phyloP scores from a whole-genome alignment of 2,113 vertebrate species.

The Neolamprologus toae region DNA sequence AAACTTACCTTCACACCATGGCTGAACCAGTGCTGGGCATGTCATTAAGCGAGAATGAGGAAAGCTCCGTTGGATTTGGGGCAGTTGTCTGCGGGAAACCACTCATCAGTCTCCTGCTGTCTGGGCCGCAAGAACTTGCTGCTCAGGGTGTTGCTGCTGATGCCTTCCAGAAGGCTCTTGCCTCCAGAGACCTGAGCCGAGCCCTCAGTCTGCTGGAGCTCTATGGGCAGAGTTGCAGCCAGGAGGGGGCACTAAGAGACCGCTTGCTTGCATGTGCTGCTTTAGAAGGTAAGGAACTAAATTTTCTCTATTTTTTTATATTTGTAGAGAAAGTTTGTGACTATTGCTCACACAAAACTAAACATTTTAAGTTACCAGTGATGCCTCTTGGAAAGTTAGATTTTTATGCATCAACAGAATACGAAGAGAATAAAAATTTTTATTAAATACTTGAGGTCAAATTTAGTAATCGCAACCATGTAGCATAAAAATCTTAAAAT shows the following conservation, averaged over 20 bases:
- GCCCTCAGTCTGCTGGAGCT: conserved; percentile 79
- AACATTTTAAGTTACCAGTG: not conserved
- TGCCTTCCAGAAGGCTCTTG: conserved; percentile 81
- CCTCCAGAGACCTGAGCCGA: conserved; percentile 71
- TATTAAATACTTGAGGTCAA: not conserved
- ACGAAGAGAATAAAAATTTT: fast-evolving
- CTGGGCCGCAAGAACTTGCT: conserved; percentile 75
- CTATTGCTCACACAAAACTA: not conserved
- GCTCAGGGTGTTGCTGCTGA: conserved; percentile 69
- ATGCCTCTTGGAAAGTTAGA: not conserved
- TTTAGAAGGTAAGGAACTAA: conserved; percentile 73
- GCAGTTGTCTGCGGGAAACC: conserved; percentile 74
- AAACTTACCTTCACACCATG: conserved; percentile 75
- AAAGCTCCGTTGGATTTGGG: conserved; percentile 57
- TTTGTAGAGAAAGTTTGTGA: not conserved
- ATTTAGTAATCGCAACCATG: not conserved
- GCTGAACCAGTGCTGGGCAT: conserved; percentile 72
- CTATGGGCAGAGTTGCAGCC: conserved; percentile 71
- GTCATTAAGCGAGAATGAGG: conserved; percentile 39
- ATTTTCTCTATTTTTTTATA: not conserved
- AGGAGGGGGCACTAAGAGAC: conserved; percentile 76
- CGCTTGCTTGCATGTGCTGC: conserved; percentile 80
- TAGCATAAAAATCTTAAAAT: not conserved
- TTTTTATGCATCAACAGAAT: not conserved
- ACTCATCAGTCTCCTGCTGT: conserved; percentile 73